A percentile compares a stretch with the other conserved stretches of the same genome.
These are phyloP conservation scores for Nomada fabriciana DNA, from an alignment of 2,888 invertebrate genomes.

Conservation along the genomic window DNA sequence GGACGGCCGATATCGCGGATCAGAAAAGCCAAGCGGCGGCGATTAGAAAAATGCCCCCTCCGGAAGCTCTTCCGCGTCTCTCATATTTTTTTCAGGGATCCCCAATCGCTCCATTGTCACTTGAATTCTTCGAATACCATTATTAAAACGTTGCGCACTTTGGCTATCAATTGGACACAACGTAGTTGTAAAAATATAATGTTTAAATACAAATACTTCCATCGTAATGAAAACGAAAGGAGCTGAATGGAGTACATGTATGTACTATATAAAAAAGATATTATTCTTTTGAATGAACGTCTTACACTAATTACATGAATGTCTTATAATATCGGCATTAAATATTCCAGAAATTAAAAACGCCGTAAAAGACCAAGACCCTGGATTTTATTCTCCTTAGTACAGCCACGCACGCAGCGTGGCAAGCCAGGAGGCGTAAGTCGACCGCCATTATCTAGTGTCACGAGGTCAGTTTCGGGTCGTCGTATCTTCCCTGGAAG, in stretches of 20 bases:
- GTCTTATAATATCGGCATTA: too few species aligned
- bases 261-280: too few species aligned
- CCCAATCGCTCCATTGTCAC: too few species aligned
- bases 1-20: constrained; percentile 58
- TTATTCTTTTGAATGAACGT: too few species aligned
- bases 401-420: not conserved
- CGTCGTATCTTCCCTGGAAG: constrained; percentile 61
- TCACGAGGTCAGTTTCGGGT: constrained; percentile 68
- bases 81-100: not conserved
- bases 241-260: too few species aligned
- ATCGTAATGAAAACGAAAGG: not conserved
- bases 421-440: not conserved
- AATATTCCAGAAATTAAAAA: too few species aligned
- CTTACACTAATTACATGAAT: too few species aligned
- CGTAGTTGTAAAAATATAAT: too few species aligned
- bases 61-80: constrained; percentile 34
- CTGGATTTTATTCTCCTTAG: constrained; percentile 4
- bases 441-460: constrained; percentile 59
- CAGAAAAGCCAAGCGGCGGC: constrained; percentile 56
- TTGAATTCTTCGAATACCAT: not conserved
- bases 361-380: not conserved
- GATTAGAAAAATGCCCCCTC: constrained; percentile 47
- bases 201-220: not conserved
- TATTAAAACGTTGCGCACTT: not conserved
- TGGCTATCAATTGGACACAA: too few species aligned